Percentiles rank a stretch among this genome's conserved stretches.
Conservation (phyloP, 2,113 vertebrate genomes). For the Engystomops pustulosus region DNA sequence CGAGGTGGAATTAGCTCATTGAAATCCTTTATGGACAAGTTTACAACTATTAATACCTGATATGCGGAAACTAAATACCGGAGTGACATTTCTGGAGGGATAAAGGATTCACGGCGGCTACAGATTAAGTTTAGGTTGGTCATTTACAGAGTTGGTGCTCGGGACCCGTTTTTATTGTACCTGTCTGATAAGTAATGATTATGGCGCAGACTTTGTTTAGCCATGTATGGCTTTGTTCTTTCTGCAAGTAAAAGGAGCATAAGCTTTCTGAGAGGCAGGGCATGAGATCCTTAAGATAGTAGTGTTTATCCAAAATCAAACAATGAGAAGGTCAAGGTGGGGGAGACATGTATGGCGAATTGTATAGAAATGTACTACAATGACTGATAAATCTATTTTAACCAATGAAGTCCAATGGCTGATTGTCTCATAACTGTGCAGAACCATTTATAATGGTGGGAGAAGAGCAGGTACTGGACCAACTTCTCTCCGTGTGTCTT, state of each 20-base stretch:
- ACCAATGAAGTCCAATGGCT: too few species aligned
- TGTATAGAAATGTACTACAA: too few species aligned
- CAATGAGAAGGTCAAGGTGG: too few species aligned
- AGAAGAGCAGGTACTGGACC: too few species aligned
- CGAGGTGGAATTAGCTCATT: neutral
- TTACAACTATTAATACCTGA: neutral
- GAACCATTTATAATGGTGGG: too few species aligned
- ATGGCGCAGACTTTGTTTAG: neutral
- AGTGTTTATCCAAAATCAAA: too few species aligned
- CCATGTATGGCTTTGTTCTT: neutral
- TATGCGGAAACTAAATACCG: neutral
- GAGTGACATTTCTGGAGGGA: neutral
- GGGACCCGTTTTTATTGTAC: neutral
- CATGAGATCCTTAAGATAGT: neutral
- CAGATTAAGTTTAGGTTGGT: neutral
- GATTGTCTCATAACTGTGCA: too few species aligned
- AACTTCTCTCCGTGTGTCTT: too few species aligned
- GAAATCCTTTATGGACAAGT: slow-evolving; percentile 4
- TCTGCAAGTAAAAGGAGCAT: neutral
- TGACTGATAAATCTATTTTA: too few species aligned
- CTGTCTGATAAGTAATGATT: neutral
- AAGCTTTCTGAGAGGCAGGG: neutral
- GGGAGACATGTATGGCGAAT: too few species aligned
- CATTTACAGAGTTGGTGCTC: neutral
- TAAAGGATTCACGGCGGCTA: neutral